phyloP scores from a whole-genome alignment of 2,113 vertebrate genomes.

The Pandion haliaetus region DNA sequence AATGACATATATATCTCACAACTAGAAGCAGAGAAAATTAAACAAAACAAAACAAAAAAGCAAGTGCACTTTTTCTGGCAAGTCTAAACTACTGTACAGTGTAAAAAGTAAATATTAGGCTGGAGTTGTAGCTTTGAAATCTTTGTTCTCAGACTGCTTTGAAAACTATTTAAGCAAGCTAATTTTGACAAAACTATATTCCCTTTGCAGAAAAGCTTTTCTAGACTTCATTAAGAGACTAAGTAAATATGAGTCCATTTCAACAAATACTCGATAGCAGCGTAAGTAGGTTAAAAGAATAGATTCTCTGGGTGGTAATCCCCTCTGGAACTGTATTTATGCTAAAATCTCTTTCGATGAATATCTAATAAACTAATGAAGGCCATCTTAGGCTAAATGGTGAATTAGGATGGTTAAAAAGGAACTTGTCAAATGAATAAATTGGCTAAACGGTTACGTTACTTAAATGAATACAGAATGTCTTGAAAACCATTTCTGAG shows the following conservation, averaged over 20 bases:
- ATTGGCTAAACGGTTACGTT: conserved; percentile 51
- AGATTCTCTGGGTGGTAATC: conserved; percentile 19
- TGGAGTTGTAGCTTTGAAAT: conserved; percentile 61
- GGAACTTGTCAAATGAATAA: conserved; percentile 42
- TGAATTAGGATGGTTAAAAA: conserved; percentile 58
- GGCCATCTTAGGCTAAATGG: conserved; percentile 47
- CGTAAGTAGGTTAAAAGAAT: conserved; percentile 30
- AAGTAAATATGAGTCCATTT: conserved; percentile 31
- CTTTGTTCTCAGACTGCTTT: conserved; percentile 55
- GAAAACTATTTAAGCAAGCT: conserved; percentile 52
- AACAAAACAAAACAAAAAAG: conserved; percentile 50
- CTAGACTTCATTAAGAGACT: conserved; percentile 33
- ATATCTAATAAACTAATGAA: conserved; percentile 60
- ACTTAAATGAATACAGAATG: conserved; percentile 48
- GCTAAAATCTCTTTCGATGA: conserved; percentile 34
- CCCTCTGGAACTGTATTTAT: conserved; percentile 61
- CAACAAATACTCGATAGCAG: neutral
- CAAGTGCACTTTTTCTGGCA: conserved; percentile 43
- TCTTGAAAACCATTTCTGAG: conserved; percentile 40
- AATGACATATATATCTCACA: conserved; percentile 78
- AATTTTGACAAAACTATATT: conserved; percentile 56
- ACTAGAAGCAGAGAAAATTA: conserved; percentile 72
- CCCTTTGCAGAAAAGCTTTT: conserved; percentile 47
- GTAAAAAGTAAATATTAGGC: conserved; percentile 65
- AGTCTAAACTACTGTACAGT: conserved; percentile 59